Conservation (phyloP, 2,113 vertebrate species). For the Heloderma charlesbogerti region DNA sequence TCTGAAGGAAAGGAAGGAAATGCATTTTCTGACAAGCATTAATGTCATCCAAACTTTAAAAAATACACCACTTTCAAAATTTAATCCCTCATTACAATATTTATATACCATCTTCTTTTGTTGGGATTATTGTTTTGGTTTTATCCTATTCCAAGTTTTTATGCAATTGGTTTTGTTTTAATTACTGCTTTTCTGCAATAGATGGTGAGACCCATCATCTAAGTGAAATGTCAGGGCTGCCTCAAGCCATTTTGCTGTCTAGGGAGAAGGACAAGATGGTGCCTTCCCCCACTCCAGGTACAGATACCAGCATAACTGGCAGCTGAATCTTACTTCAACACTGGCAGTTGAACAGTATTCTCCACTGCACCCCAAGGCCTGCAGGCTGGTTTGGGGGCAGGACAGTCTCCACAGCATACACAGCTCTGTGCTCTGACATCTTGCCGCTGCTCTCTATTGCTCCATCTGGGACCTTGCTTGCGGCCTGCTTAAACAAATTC, state of each 20-base stretch:
- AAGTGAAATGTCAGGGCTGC: not conserved
- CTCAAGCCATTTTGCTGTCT: not conserved
- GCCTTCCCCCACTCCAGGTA: not conserved
- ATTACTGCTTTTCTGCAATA: not conserved
- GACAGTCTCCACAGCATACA: no score
- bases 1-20: not conserved
- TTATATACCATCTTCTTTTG: not conserved
- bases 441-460: no score
- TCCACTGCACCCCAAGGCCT: no score
- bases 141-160: not conserved
- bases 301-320: not conserved
- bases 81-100: not conserved
- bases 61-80: not conserved
- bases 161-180: not conserved
- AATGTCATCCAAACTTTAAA: not conserved
- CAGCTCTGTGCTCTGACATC: no score
- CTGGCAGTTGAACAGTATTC: not conserved
- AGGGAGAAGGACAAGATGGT: not conserved
- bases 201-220: not conserved
- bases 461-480: no score
- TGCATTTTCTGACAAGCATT: not conserved
- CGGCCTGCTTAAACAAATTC: no score
- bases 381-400: no score
- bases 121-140: not conserved
- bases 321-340: not conserved